Conservation (phyloP, 2,113 vertebrate genomes). For the Myodes glareolus region DNA sequence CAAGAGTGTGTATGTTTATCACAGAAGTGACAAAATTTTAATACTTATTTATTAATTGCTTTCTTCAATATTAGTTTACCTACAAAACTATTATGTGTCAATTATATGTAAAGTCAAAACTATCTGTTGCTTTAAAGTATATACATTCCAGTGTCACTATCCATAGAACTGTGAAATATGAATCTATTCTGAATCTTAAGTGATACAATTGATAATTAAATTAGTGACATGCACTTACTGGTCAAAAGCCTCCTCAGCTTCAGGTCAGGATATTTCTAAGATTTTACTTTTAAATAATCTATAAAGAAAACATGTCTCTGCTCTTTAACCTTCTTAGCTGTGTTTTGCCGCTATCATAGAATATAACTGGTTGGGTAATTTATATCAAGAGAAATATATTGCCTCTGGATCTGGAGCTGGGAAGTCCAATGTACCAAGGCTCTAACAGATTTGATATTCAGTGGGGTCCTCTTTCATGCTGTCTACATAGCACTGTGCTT, state of each 20-base stretch:
- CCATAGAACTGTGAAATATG: background rate
- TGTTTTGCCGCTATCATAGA: background rate
- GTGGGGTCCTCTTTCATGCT: background rate
- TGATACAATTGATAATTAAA: background rate
- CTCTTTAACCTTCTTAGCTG: background rate
- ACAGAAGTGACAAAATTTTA: background rate
- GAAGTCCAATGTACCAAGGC: background rate
- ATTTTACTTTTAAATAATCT: background rate
- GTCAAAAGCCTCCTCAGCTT: background rate
- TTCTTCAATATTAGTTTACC: background rate
- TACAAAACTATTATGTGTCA: constrained; percentile 18
- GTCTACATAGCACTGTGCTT: no score
- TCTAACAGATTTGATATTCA: background rate
- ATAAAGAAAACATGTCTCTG: background rate
- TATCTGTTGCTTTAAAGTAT: background rate
- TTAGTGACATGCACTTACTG: background rate
- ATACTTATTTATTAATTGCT: background rate
- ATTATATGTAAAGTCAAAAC: background rate
- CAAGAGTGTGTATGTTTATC: no score
- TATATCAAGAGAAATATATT: background rate
- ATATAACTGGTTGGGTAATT: background rate
- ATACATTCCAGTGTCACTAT: background rate
- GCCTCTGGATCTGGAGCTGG: background rate
- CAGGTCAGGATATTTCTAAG: background rate
- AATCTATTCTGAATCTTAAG: background rate